Percentiles rank a stretch among this genome's conserved stretches.
These are phyloP conservation scores for Centropus unirufus DNA, from an alignment of 2,113 vertebrate species.

Conservation along the genomic window DNA sequence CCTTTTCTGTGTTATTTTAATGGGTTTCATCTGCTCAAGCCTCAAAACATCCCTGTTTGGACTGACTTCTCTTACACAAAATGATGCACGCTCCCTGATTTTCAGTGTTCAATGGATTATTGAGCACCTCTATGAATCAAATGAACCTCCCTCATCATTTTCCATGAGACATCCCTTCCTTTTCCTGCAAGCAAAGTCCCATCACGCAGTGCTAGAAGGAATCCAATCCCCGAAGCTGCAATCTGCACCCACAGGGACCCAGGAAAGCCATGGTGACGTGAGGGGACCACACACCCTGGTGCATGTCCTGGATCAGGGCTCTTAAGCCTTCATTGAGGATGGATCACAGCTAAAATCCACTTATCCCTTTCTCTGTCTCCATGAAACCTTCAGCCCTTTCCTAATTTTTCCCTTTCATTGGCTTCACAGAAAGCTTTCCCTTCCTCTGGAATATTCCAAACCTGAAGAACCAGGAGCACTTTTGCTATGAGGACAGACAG, in stretches of 20 bases:
- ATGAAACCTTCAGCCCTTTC: not conserved
- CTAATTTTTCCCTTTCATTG: fast-evolving
- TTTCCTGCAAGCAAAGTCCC: not conserved
- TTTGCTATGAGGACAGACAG: too few relatives aligned
- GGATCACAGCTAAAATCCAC: not conserved
- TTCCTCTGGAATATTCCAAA: not conserved
- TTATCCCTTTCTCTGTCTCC: not conserved
- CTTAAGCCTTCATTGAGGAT: not conserved
- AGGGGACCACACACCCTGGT: not conserved
- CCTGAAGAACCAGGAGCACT: too few relatives aligned
- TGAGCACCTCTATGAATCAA: not conserved
- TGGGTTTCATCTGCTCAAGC: not conserved
- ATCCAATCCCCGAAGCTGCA: not conserved
- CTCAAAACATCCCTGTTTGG: not conserved
- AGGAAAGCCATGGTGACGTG: not conserved
- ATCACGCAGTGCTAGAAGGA: not conserved
- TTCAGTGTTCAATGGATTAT: not conserved
- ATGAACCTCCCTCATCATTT: not conserved
- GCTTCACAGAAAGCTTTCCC: not conserved
- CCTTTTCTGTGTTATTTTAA: not conserved
- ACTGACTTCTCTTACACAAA: not conserved
- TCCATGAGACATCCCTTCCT: not conserved
- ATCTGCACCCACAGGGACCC: fast-evolving
- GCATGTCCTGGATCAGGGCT: not conserved
- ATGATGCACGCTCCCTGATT: not conserved